Conservation (phyloP, 2,797 vertebrate genomes). For the Gephyroberyx darwinii region DNA sequence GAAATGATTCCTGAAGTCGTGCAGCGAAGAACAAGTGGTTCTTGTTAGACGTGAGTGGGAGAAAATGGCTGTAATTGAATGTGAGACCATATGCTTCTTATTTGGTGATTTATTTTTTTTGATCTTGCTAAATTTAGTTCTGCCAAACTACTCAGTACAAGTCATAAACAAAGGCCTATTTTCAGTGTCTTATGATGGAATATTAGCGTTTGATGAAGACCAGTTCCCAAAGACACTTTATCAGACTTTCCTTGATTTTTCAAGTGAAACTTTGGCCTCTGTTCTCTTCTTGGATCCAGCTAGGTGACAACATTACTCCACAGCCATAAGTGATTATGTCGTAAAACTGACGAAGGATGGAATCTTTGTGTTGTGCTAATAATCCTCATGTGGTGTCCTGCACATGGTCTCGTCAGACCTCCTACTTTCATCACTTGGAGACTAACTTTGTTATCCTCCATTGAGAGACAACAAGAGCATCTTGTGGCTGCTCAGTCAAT, state of each 20-base stretch:
- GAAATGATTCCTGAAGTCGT: constrained; percentile 54
- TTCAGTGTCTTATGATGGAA: constrained; percentile 47
- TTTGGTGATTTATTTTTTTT: constrained; percentile 64
- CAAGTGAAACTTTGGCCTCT: constrained; percentile 27
- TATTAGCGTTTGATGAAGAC: constrained; percentile 29
- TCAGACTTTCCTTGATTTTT: constrained; percentile 27
- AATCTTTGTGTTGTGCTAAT: constrained; percentile 12
- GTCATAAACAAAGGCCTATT: constrained; percentile 63
- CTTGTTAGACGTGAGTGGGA: constrained; percentile 66
- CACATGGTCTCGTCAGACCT: constrained; percentile 31
- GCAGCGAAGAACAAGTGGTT: constrained; percentile 71
- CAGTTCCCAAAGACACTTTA: constrained; percentile 33
- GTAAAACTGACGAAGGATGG: constrained; percentile 31
- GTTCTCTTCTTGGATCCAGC: neutral
- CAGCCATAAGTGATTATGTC: neutral
- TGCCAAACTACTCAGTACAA: constrained; percentile 56
- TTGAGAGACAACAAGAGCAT: constrained; percentile 15
- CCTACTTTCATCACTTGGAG: neutral
- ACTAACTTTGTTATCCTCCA: constrained; percentile 42
- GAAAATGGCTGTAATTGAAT: constrained; percentile 75
- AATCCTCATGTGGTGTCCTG: constrained; percentile 54
- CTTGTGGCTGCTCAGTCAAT: neutral
- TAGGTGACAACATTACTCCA: constrained; percentile 1
- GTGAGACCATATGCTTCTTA: constrained; percentile 77
- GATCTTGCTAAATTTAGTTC: constrained; percentile 61